phyloP scores from a whole-genome alignment of 2,888 invertebrate genomes.

The Ectemnius cavifrons region DNA sequence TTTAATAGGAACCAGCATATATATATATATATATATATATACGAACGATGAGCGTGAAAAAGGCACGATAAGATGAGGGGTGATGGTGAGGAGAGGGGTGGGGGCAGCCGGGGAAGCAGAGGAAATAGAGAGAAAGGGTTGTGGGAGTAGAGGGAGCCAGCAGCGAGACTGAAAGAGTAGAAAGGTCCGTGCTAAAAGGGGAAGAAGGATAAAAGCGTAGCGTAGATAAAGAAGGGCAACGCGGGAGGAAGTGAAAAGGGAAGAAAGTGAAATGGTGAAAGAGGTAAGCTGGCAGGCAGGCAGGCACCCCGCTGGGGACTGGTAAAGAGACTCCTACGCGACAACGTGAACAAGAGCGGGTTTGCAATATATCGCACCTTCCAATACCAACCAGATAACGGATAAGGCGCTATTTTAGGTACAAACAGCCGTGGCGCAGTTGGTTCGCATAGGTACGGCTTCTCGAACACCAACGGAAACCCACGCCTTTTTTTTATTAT shows the following conservation, averaged over 20 bases:
- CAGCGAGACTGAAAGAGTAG: background rate
- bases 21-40: too few relatives aligned
- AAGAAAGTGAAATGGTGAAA: slow-evolving; percentile 37
- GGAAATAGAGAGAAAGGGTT: background rate
- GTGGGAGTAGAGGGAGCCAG: background rate
- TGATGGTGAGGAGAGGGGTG: background rate
- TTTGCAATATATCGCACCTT: slow-evolving; percentile 68
- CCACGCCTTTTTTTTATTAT: slow-evolving; percentile 63
- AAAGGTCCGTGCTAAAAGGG: background rate
- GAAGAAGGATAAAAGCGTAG: background rate
- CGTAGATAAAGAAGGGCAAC: background rate
- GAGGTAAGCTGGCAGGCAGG: too few relatives aligned
- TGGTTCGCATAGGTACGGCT: slow-evolving; percentile 40
- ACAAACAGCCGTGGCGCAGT: slow-evolving; percentile 55
- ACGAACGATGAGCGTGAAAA: slow-evolving; percentile 14
- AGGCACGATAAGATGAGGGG: background rate
- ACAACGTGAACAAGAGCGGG: slow-evolving; percentile 59
- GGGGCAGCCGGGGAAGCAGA: background rate
- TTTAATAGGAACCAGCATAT: too few relatives aligned
- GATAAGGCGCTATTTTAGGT: slow-evolving; percentile 63
- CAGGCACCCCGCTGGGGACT: slow-evolving; percentile 45
- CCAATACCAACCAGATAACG: slow-evolving; percentile 66
- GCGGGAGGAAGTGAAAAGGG: background rate
- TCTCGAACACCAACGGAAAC: slow-evolving; percentile 57
- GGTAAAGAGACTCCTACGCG: slow-evolving; percentile 64